Conservation (phyloP, 2,113 vertebrate species). For the Onychostoma macrolepis region DNA sequence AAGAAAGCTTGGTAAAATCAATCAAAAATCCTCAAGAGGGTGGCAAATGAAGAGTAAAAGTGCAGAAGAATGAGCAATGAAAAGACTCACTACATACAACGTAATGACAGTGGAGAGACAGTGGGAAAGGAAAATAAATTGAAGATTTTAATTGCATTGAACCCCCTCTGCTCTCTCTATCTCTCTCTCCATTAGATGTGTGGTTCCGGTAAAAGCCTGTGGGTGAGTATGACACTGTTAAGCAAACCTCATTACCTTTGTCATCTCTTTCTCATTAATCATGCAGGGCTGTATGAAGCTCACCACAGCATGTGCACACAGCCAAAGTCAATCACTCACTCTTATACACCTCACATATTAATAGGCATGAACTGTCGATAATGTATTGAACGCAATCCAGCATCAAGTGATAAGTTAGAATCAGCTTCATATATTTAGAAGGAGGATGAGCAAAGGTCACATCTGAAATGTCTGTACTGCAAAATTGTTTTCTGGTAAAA, state of each 20-base stretch:
- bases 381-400: constrained; percentile 11
- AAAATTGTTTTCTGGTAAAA: background rate
- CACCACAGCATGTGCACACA: constrained; percentile 49
- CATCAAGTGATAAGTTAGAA: constrained; percentile 2
- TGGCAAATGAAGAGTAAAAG: background rate
- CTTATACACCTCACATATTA: constrained; percentile 51
- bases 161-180: constrained; percentile 30
- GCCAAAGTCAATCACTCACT: constrained; percentile 47
- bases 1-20: background rate
- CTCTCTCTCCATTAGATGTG: constrained; percentile 19
- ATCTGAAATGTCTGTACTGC: background rate
- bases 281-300: constrained; percentile 50
- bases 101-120: background rate
- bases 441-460: background rate
- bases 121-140: constrained; percentile 41
- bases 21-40: background rate
- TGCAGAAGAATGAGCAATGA: background rate
- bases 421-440: background rate
- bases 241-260: constrained; percentile 62
- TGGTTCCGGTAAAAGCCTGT: constrained; percentile 37
- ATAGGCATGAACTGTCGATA: constrained; percentile 28
- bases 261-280: constrained; percentile 62
- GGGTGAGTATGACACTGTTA: constrained; percentile 52
- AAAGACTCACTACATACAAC: background rate
- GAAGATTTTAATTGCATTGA: constrained; percentile 55